These are phyloP conservation scores for Allobates femoralis DNA, from an alignment of 2,797 vertebrate genomes.

Conservation along the genomic window DNA sequence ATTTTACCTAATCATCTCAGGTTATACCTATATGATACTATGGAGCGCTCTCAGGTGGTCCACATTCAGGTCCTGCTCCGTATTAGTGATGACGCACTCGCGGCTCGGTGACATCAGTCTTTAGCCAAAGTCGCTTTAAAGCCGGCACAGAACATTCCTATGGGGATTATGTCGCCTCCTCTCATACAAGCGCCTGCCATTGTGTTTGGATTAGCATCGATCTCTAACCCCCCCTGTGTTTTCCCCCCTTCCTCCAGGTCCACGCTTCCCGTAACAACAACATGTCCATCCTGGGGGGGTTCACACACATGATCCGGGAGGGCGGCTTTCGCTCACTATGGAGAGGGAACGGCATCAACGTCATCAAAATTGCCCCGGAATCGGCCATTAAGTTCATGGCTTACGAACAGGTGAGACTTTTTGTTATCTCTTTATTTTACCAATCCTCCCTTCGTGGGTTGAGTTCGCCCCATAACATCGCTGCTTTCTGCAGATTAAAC, in stretches of 20 bases:
- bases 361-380: slow-evolving; percentile 94
- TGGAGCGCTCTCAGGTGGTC: background rate
- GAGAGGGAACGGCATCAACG: slow-evolving; percentile 95
- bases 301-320: slow-evolving; percentile 90
- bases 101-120: slow-evolving; percentile 11
- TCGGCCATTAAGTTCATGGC: slow-evolving; percentile 98
- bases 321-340: slow-evolving; percentile 89
- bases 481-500: slow-evolving; percentile 82
- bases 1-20: too few species aligned
- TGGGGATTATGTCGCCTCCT: slow-evolving; percentile 18
- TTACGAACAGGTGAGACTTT: slow-evolving; percentile 87
- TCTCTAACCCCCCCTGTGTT: background rate
- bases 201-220: slow-evolving; percentile 12
- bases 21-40: too few species aligned
- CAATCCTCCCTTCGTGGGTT: background rate
- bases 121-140: background rate
- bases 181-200: background rate
- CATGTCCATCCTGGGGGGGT: slow-evolving; percentile 89
- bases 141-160: slow-evolving; percentile 40
- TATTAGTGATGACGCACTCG: slow-evolving; percentile 43
- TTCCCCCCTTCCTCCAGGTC: slow-evolving; percentile 82
- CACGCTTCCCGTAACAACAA: slow-evolving; percentile 91
- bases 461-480: background rate
- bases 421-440: background rate
- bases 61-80: background rate